These are phyloP conservation scores for Pedetes capensis DNA, from an alignment of 2,113 vertebrate genomes.

Conservation along the genomic window DNA sequence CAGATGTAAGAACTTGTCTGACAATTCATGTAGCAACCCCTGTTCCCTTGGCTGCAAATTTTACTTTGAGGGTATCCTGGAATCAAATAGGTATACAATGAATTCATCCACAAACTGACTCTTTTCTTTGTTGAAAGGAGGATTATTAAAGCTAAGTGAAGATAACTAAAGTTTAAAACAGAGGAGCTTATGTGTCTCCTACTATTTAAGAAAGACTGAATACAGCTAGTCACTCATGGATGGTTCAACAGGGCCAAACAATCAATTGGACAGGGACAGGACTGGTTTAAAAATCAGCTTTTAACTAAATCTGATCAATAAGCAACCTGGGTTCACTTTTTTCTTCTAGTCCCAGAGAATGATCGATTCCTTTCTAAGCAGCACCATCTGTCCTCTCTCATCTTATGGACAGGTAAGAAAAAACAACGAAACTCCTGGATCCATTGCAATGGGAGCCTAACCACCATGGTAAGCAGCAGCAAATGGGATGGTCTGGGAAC, in stretches of 20 bases:
- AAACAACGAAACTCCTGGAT: background rate
- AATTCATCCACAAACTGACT: background rate
- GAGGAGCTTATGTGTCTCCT: background rate
- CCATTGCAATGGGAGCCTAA: background rate
- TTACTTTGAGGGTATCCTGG: background rate
- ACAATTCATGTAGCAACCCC: background rate
- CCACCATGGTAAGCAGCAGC: background rate
- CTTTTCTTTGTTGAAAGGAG: constrained; percentile 36
- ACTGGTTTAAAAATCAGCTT: background rate
- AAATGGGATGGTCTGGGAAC: background rate
- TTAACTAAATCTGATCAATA: background rate
- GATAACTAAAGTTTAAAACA: background rate
- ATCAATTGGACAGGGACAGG: background rate
- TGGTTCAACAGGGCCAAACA: background rate
- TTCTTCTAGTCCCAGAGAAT: background rate
- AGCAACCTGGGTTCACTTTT: background rate
- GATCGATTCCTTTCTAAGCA: background rate
- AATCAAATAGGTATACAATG: background rate
- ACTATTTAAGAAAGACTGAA: background rate
- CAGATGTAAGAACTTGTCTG: background rate
- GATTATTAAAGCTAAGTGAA: constrained; percentile 26
- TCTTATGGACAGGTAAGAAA: background rate
- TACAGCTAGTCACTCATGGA: background rate
- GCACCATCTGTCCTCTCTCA: background rate
- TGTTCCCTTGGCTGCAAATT: background rate